Percentiles rank a stretch among this genome's conserved stretches.
Evolutionary conservation across 2,888 invertebrate species (phyloP).

Genomic region (Bimastos eiseni): DNA sequence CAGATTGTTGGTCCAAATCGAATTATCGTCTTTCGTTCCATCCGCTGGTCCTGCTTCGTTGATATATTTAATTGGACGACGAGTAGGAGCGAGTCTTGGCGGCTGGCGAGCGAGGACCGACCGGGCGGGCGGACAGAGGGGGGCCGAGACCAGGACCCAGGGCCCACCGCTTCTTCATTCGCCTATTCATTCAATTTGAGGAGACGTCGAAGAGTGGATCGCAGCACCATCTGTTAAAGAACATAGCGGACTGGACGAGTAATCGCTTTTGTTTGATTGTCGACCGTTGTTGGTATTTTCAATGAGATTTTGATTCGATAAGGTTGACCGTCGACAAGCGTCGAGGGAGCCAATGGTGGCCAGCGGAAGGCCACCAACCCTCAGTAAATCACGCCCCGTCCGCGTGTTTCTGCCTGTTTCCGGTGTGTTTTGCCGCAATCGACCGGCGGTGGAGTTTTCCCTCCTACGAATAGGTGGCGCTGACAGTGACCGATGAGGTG

Average conservation of each 20-base stretch:
- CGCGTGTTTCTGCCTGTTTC: conserved; percentile 18
- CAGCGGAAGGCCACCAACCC: conserved; percentile 13
- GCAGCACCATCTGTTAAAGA: conserved; percentile 18
- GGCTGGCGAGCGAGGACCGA: not conserved
- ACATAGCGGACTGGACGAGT: not conserved
- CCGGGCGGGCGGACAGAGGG: not conserved
- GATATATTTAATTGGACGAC: conserved; percentile 25
- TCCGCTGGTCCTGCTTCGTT: not conserved
- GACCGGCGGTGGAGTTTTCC: not conserved
- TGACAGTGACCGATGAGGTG: not conserved
- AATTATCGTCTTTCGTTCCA: not conserved
- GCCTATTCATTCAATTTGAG: conserved; percentile 20
- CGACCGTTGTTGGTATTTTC: conserved; percentile 13
- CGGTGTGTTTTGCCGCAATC: conserved; percentile 19
- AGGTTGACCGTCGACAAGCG: conserved; percentile 2
- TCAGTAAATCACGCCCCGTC: conserved; percentile 19
- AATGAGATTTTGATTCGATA: conserved; percentile 21
- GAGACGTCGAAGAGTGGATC: not conserved
- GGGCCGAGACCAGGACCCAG: not conserved
- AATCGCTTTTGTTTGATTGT: conserved; percentile 25
- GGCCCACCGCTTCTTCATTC: not conserved
- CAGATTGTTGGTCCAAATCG: conserved; percentile 17
- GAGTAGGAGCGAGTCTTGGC: not conserved
- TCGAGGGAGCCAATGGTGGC: not conserved
- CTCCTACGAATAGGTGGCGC: conserved; percentile 5